Evolutionary conservation across 2,888 invertebrate genomes (phyloP), one percentile per base, ranked within the genome.

Genomic region (Lasioglossum lativentre): DNA sequence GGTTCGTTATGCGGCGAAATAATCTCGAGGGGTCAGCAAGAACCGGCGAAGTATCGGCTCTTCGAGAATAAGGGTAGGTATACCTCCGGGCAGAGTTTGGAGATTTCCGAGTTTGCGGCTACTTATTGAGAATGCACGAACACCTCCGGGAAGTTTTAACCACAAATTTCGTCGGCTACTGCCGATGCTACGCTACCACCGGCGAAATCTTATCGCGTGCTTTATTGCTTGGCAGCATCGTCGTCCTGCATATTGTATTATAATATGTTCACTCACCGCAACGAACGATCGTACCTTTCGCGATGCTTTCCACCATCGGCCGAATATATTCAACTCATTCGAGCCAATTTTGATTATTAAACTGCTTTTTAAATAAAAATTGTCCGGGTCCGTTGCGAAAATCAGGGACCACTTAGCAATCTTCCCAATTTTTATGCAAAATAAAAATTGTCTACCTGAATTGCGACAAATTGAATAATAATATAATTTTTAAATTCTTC

Each of bases 61-160:
- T 30, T 76, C 2, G 68, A 23, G 72, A 80, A 76, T 42, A 74
- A 72, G 75, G 66, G 76, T 73, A 70, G 66, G 76, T 73, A 70
- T 78, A 78, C 66, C 76, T 73, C 14, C 12, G 30, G 71, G 30
- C 52, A 68, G 78, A 83, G 68, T 80, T 86, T 19, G 56, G n/a
- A 76, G 80, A 74, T 87, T 52, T 40, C 40, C 40, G 23, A 73
- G 82, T 87, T 87, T 66, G 66, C 19, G 81, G 73, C 77, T 85
- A 78, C 80, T 86, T 82, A 80, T 82, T 86, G 83, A 86, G 80
- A 85, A 90, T 85, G 85, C 86, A 66, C 77, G 80, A 88, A 85
- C 81, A 83, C 81, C 80, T 75, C 71, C 34, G 63, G 47, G 66
- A 89, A 89, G 86, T 89, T 89, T 88, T 56, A 77, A 59, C 78